Evolutionary conservation across 2,888 invertebrate species (phyloP).

Genomic region (Lamproptera curius): DNA sequence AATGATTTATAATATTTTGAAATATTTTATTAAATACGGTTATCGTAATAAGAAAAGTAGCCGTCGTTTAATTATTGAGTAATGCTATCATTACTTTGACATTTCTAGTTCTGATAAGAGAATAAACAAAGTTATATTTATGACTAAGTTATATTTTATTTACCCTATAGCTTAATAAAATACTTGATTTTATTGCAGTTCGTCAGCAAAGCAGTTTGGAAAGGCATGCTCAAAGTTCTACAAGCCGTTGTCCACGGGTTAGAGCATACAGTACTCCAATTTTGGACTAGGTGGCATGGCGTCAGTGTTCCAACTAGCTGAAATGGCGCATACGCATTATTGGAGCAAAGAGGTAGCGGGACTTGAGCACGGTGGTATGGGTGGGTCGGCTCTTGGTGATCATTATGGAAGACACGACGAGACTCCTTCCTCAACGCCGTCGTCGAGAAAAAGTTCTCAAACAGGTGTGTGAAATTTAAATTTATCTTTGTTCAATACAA

Average conservation of each 20-base stretch:
- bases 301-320: conserved; percentile 96
- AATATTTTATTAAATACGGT: too few species aligned
- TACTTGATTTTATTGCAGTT: too few species aligned
- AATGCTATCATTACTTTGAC: too few species aligned
- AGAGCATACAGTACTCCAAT: conserved; percentile 93
- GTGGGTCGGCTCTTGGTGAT: conserved; percentile 54
- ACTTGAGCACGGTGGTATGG: conserved; percentile 73
- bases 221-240: conserved; percentile 96
- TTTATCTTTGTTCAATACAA: too few species aligned
- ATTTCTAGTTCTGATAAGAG: not conserved
- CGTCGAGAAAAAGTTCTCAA: conserved; percentile 84
- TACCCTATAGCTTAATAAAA: too few species aligned
- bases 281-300: conserved; percentile 98
- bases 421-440: conserved; percentile 62
- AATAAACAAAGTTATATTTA: too few species aligned
- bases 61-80: too few species aligned
- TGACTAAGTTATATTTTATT: too few species aligned
- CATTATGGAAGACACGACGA: conserved; percentile 53
- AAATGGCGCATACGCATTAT: conserved; percentile 99
- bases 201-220: conserved; percentile 94
- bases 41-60: too few species aligned
- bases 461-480: conserved; percentile 64
- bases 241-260: conserved; percentile 94
- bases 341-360: conserved; percentile 92
- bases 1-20: too few species aligned